A percentile compares a stretch with the other conserved stretches of the same genome.
Conservation (phyloP, 2,113 vertebrate genomes). For the Apodemus sylvaticus region DNA sequence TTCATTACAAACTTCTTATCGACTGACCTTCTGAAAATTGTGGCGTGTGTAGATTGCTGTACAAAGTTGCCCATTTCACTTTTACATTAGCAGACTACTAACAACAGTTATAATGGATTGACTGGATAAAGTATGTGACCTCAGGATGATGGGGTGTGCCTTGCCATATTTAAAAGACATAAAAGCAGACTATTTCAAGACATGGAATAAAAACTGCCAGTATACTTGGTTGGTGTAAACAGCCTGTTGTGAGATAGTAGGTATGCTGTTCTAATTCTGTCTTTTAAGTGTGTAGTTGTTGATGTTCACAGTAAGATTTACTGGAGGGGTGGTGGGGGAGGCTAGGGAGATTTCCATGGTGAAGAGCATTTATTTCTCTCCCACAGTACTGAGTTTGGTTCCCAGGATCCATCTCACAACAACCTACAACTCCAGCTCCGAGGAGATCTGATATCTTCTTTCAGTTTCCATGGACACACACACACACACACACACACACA, state of each 20-base stretch:
- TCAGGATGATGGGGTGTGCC: background rate
- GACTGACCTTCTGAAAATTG: background rate
- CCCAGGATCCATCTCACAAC: background rate
- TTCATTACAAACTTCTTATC: background rate
- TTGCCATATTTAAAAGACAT: background rate
- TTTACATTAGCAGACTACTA: background rate
- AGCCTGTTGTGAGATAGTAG: background rate
- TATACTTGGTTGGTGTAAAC: background rate
- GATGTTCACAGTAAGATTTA: conserved; percentile 19
- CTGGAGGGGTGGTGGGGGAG: fast-evolving
- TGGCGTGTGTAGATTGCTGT: background rate
- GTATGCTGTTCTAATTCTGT: background rate
- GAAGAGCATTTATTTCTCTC: background rate
- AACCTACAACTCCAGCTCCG: background rate
- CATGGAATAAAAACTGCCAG: background rate
- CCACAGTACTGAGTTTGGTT: background rate
- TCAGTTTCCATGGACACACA: too few relatives aligned
- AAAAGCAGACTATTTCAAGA: background rate
- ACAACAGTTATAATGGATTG: background rate
- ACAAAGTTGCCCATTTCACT: background rate
- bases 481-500: too few relatives aligned
- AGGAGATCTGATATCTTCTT: background rate
- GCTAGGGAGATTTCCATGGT: background rate
- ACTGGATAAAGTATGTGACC: background rate
- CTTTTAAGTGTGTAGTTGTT: background rate